Evolutionary conservation across 2,113 vertebrate genomes (phyloP).

Genomic region (Carassius auratus): DNA sequence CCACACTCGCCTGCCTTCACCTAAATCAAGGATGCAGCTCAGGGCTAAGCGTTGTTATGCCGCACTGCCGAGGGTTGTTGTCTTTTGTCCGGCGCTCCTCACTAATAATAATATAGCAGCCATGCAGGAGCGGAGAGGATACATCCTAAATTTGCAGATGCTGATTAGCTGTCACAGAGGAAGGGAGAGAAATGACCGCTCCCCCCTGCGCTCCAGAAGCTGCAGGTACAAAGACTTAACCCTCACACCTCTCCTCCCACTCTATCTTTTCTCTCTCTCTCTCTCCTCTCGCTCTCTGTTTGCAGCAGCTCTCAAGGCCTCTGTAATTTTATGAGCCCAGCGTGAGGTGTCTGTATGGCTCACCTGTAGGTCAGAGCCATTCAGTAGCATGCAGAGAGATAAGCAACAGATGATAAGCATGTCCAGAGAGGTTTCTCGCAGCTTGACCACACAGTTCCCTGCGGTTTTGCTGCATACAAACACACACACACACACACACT

Average conservation of each 20-base stretch:
- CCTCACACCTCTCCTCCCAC: slow-evolving; percentile 51
- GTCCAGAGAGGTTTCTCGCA: slow-evolving; percentile 40
- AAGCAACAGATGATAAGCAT: slow-evolving; percentile 56
- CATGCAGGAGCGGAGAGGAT: slow-evolving; percentile 39
- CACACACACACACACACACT: slow-evolving; percentile 44
- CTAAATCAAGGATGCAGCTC: slow-evolving; percentile 20
- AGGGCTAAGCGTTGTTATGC: neutral
- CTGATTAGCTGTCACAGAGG: slow-evolving; percentile 67
- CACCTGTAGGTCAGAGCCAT: slow-evolving; percentile 56
- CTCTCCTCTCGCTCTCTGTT: slow-evolving; percentile 22
- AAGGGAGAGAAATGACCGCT: slow-evolving; percentile 51
- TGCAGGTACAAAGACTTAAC: slow-evolving; percentile 63
- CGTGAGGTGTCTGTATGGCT: slow-evolving; percentile 32
- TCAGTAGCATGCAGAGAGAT: slow-evolving; percentile 46
- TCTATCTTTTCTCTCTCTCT: slow-evolving; percentile 23
- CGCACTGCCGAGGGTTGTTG: slow-evolving; percentile 8
- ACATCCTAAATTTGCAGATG: slow-evolving; percentile 61
- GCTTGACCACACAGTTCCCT: slow-evolving; percentile 38
- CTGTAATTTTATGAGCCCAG: slow-evolving; percentile 54
- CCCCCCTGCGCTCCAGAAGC: slow-evolving; percentile 44
- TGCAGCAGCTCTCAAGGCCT: slow-evolving; percentile 15
- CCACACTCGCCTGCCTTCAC: neutral
- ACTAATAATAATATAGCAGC: slow-evolving; percentile 58
- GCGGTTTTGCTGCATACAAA: slow-evolving; percentile 33
- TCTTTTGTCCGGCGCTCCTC: slow-evolving; percentile 38